Conservation (phyloP, 2,888 invertebrate genomes). For the Fabriciana adippe region DNA sequence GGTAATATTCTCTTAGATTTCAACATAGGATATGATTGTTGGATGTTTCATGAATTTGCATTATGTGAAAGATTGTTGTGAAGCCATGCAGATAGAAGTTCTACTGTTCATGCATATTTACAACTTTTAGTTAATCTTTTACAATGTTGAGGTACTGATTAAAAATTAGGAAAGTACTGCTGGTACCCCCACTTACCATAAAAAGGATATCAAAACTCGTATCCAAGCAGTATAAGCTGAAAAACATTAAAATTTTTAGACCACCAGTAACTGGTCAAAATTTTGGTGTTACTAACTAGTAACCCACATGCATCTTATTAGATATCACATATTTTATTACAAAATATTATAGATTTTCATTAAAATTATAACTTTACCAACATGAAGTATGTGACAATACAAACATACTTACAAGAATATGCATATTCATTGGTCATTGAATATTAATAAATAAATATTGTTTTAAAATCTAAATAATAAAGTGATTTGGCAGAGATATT, state of each 20-base stretch:
- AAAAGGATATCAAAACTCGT: slow-evolving; percentile 75
- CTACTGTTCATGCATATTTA: slow-evolving; percentile 37
- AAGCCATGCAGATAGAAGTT: slow-evolving; percentile 34
- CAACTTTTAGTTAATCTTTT: slow-evolving; percentile 47
- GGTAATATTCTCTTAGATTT: too few relatives aligned
- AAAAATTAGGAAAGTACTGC: slow-evolving; percentile 68
- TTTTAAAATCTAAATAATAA: too few relatives aligned
- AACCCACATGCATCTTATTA: slow-evolving; percentile 43
- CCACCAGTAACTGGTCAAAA: slow-evolving; percentile 48
- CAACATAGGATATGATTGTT: neutral
- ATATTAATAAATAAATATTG: too few relatives aligned
- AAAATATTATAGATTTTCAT: neutral
- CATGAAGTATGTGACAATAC: neutral
- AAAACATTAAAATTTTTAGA: slow-evolving; percentile 78
- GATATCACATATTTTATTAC: neutral
- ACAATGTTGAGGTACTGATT: slow-evolving; percentile 47
- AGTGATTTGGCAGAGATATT: neutral
- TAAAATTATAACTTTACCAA: neutral
- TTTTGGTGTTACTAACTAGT: slow-evolving; percentile 35
- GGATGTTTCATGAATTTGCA: slow-evolving; percentile 18
- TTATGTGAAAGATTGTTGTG: slow-evolving; percentile 27
- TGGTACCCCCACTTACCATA: slow-evolving; percentile 80
- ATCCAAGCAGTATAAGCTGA: slow-evolving; percentile 78
- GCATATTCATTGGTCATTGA: neutral
- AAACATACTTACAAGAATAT: neutral